These are phyloP conservation scores for Aspiorhynchus laticeps DNA, from an alignment of 2,113 vertebrate species.

Conservation along the genomic window DNA sequence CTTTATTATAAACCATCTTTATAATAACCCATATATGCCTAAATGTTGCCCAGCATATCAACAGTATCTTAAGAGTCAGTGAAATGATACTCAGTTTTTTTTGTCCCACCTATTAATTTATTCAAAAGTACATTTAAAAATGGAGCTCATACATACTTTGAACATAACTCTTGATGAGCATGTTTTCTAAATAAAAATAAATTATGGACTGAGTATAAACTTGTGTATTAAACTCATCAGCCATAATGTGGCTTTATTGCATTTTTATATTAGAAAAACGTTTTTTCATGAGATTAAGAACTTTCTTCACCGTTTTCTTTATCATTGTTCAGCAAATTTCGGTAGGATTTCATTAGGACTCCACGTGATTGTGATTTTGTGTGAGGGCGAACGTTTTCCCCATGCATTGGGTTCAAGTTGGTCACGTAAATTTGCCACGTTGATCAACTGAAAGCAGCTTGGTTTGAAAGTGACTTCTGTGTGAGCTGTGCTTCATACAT, in stretches of 20 bases:
- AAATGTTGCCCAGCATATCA: not conserved
- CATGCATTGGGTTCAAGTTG: not conserved
- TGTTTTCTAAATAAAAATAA: too few species aligned
- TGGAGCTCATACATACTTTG: not conserved
- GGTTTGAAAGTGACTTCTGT: not conserved
- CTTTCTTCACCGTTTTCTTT: too few species aligned
- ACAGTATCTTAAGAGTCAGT: not conserved
- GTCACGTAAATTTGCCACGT: not conserved
- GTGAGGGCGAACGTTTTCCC: not conserved
- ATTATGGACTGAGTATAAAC: too few species aligned
- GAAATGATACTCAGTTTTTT: not conserved
- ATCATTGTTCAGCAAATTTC: too few species aligned
- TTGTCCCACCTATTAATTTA: not conserved
- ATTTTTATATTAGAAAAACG: too few species aligned
- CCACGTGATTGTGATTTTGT: too few species aligned
- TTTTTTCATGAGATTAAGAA: too few species aligned
- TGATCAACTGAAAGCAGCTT: not conserved
- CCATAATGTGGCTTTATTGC: too few species aligned
- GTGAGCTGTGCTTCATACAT: not conserved
- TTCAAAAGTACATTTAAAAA: not conserved
- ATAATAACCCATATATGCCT: not conserved
- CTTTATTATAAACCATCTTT: slow-evolving; percentile 2
- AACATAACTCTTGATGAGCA: not conserved
- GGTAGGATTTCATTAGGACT: too few species aligned
- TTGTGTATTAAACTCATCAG: too few species aligned